phyloP scores from a whole-genome alignment of 2,888 invertebrate species.

The Platerodrilus igneus region DNA sequence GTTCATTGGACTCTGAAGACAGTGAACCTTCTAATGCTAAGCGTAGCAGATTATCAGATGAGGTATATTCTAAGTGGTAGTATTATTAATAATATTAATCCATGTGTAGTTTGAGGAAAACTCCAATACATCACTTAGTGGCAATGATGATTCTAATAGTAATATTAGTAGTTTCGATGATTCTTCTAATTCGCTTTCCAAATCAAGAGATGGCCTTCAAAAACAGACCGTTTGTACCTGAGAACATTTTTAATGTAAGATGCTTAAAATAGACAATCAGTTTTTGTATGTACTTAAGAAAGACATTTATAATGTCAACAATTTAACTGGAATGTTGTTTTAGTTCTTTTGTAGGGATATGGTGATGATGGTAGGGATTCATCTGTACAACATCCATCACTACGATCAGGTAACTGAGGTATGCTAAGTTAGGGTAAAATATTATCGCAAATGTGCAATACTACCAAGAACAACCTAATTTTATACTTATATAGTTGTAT shows the following conservation, averaged over 20 bases:
- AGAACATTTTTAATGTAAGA: conserved; percentile 28
- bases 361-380: conserved; percentile 4
- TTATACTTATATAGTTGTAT: too few relatives aligned
- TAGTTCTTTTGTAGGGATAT: conserved; percentile 17
- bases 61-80: conserved; percentile 23
- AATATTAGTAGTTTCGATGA: conserved; percentile 41
- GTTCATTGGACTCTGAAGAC: conserved; percentile 31
- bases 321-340: conserved; percentile 16
- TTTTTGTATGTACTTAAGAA: too few relatives aligned
- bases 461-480: too few relatives aligned
- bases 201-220: conserved; percentile 28
- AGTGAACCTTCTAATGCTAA: conserved; percentile 27
- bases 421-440: conserved; percentile 39
- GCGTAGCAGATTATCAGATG: conserved; percentile 40
- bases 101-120: conserved; percentile 47
- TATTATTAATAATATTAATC: conserved; percentile 12
- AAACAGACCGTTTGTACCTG: conserved; percentile 41
- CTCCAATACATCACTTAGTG: conserved; percentile 46
- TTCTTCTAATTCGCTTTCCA: conserved; percentile 17
- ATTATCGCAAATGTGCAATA: conserved; percentile 45
- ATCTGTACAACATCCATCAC: conserved; percentile 1
- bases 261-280: too few relatives aligned
- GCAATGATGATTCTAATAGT: conserved; percentile 50
- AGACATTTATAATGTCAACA: background rate
- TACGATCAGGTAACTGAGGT: conserved; percentile 10